These are phyloP conservation scores for Acheta domesticus DNA, from an alignment of 2,888 invertebrate genomes.

Conservation along the genomic window DNA sequence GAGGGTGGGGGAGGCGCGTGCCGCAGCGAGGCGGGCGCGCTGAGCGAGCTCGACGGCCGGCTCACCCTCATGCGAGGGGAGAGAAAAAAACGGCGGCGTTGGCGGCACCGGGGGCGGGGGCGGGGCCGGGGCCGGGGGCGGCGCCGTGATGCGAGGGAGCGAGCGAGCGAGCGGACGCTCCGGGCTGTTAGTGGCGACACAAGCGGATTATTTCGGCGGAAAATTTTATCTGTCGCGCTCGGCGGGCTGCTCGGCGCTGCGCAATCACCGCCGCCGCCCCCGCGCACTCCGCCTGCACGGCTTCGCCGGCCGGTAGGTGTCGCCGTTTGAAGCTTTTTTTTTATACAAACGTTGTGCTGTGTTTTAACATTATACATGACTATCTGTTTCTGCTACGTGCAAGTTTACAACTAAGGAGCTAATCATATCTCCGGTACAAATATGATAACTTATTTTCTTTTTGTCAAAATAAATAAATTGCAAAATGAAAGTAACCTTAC, in stretches of 20 bases:
- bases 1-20: neutral
- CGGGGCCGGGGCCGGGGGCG: neutral
- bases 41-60: neutral
- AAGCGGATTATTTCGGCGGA: conserved; percentile 6
- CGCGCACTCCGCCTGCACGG: too few relatives aligned
- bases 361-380: too few relatives aligned
- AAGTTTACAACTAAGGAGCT: too few relatives aligned
- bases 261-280: too few relatives aligned
- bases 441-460: too few relatives aligned
- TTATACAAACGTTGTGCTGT: too few relatives aligned
- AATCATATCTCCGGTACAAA: too few relatives aligned
- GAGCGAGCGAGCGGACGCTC: neutral
- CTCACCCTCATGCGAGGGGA: neutral
- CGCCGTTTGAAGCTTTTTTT: too few relatives aligned
- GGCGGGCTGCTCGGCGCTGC: neutral
- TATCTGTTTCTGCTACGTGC: too few relatives aligned
- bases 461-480: too few relatives aligned
- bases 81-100: neutral
- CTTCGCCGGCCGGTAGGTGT: too few relatives aligned
- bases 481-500: too few relatives aligned
- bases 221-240: conserved; percentile 6
- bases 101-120: neutral
- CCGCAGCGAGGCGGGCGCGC: neutral
- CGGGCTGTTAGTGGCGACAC: neutral
- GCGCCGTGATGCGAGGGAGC: neutral